Conservation (phyloP, 2,797 vertebrate species). For the Nyctibius grandis region DNA sequence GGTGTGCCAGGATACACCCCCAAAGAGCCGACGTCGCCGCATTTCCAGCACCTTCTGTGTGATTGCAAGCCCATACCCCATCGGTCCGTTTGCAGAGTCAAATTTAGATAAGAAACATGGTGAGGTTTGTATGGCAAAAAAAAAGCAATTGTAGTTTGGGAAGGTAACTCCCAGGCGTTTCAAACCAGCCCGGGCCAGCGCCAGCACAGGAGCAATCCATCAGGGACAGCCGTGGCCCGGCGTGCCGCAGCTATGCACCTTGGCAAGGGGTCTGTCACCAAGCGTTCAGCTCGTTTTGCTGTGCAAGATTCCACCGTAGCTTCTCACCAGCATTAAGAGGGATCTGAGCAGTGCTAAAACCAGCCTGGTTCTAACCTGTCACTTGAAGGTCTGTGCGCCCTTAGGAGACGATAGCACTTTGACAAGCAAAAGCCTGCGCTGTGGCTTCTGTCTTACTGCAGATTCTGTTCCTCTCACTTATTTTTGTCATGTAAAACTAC, state of each 20-base stretch:
- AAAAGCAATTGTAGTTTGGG: rapidly evolving
- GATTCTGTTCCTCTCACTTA: conserved; percentile 48
- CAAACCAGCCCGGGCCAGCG: background rate
- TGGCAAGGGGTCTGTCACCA: background rate
- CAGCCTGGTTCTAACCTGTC: background rate
- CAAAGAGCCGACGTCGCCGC: rapidly evolving
- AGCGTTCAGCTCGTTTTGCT: background rate
- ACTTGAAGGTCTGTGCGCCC: background rate
- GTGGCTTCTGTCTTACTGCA: background rate
- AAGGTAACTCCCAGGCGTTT: background rate
- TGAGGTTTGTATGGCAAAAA: rapidly evolving
- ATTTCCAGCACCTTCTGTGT: rapidly evolving
- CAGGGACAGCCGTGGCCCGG: rapidly evolving
- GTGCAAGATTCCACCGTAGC: background rate
- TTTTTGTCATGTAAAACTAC: conserved; percentile 54
- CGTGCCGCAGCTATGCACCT: background rate
- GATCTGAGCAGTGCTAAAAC: background rate
- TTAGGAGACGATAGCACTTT: background rate
- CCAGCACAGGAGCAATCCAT: background rate
- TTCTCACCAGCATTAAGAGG: conserved; percentile 9
- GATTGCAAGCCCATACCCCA: rapidly evolving
- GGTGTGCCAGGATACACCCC: background rate
- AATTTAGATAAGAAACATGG: rapidly evolving
- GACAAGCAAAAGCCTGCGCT: conserved; percentile 11
- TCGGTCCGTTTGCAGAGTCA: background rate